Base-by-base conservation (phyloP, 2,888 invertebrate species). In the Cheiracanthium punctorium region DNA sequence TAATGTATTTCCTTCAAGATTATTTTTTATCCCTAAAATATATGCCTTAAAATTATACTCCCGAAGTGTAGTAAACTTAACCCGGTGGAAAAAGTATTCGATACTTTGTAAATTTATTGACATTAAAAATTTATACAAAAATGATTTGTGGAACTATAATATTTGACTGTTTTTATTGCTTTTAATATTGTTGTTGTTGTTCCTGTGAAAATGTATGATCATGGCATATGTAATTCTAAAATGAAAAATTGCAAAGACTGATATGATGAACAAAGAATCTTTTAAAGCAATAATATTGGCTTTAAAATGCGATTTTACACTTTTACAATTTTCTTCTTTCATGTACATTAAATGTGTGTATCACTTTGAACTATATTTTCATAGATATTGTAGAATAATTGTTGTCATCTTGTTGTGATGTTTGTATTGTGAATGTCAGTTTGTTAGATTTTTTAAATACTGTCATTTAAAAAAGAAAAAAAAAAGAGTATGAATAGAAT, bases 361-460 rank as follows among this genome's bases (percentile, higher is more conserved):
- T 29, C 37, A 29, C 71, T 71, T 41, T 14, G 52, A 74, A 28
- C 33, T 80, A 65, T 80, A 80, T 80, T 80, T 80, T 80, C 80
- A 52, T 80, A 80, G 80, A 32, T 70, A 71, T 28, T 73, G 72
- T 80, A 80, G 80, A 71, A 28, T 80, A 64, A 58, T 73, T 72
- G 58, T 72, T 48, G 58, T 64, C 64, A 20, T 37, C 20, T 67
- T 43, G 67, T 43, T 30, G 30, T 77, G 29, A 43, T 43, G 43
- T 71, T 20, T 43, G 71, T 71, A 71, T 8, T 17, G 71, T 71
- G 43, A 24, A 24, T 7, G 30, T 10, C 24, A 64, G 28, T 32
- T 67, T 67, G 32, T 32, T 67, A 67, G 67, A 8, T 30, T 32
- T 32, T 67, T 67, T 32, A 67, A 67, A 64, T 64, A 30, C 0